Percentiles rank a stretch among this genome's conserved stretches.
Evolutionary conservation across 2,888 invertebrate species (phyloP).

Genomic region (Heteromyza rotundicornis): DNA sequence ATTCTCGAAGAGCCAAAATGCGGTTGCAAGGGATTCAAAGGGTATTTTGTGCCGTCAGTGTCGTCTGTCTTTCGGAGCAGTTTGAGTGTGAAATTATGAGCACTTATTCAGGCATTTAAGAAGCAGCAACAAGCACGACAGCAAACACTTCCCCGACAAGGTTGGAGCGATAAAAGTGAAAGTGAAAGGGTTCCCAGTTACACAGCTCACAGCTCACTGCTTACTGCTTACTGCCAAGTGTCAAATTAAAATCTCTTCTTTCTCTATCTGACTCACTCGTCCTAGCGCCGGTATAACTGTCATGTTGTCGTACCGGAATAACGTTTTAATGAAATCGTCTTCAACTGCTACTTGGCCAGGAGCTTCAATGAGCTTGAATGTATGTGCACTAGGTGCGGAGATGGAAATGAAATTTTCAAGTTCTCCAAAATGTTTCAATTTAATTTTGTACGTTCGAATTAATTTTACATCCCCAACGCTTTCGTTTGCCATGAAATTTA

Average conservation of each 20-base stretch:
- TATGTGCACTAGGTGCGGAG: too few species aligned
- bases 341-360: background rate
- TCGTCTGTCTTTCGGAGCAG: constrained; percentile 12
- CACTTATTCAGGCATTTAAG: constrained; percentile 35
- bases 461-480: constrained; percentile 19
- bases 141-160: constrained; percentile 42
- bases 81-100: constrained; percentile 49
- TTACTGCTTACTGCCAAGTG: constrained; percentile 1
- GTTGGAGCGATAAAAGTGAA: constrained; percentile 30
- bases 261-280: too few species aligned
- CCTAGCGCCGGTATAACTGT: background rate
- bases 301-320: constrained; percentile 2
- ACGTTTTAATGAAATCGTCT: constrained; percentile 53
- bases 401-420: constrained; percentile 23
- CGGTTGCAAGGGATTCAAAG: background rate
- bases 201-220: too few species aligned
- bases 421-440: constrained; percentile 32
- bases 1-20: background rate
- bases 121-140: background rate
- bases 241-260: constrained; percentile 4
- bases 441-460: constrained; percentile 30
- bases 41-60: background rate
- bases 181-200: constrained; percentile 40
- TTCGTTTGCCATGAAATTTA: constrained; percentile 45
- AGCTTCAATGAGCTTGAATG: too few species aligned